Evolutionary conservation across 2,797 vertebrate genomes (phyloP).

Genomic region (Salarias fasciatus): DNA sequence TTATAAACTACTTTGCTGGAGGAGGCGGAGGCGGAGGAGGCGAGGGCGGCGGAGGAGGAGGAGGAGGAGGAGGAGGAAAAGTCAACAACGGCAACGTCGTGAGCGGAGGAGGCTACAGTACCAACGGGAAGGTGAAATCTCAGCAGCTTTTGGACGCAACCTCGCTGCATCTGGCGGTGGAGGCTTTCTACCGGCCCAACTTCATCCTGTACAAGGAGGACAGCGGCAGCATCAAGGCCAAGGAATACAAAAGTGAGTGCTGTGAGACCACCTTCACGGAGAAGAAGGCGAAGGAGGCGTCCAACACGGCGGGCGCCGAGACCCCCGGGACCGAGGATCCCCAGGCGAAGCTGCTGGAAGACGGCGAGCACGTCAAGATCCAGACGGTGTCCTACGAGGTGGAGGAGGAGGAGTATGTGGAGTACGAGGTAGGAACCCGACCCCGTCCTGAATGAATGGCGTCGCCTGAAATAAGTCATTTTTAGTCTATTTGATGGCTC

Average conservation of each 20-base stretch:
- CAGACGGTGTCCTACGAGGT: slow-evolving; percentile 96
- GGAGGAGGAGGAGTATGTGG: slow-evolving; percentile 93
- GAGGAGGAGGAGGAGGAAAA: slow-evolving; percentile 65
- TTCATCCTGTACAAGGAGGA: slow-evolving; percentile 94
- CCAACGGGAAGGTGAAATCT: slow-evolving; percentile 83
- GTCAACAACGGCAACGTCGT: slow-evolving; percentile 84
- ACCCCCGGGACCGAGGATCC: slow-evolving; percentile 73
- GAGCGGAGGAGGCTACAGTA: slow-evolving; percentile 73
- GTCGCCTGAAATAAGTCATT: too few species aligned
- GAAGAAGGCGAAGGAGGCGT: slow-evolving; percentile 81
- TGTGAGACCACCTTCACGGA: slow-evolving; percentile 96
- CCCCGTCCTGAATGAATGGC: background rate
- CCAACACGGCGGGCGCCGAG: slow-evolving; percentile 56
- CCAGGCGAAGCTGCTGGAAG: slow-evolving; percentile 81
- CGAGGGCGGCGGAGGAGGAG: slow-evolving; percentile 62
- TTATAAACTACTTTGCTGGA: slow-evolving; percentile 92
- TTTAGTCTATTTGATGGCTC: too few species aligned
- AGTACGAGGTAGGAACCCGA: slow-evolving; percentile 85
- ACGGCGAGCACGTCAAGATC: slow-evolving; percentile 89
- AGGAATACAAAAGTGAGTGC: slow-evolving; percentile 91
- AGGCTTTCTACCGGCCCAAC: slow-evolving; percentile 93
- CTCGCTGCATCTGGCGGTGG: slow-evolving; percentile 93
- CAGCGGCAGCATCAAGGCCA: slow-evolving; percentile 83
- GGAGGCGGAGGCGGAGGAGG: slow-evolving; percentile 71
- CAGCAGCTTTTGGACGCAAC: slow-evolving; percentile 95